A percentile compares a stretch with the other conserved stretches of the same genome.
Conservation (phyloP, 2,113 vertebrate species). For the Agapornis roseicollis region DNA sequence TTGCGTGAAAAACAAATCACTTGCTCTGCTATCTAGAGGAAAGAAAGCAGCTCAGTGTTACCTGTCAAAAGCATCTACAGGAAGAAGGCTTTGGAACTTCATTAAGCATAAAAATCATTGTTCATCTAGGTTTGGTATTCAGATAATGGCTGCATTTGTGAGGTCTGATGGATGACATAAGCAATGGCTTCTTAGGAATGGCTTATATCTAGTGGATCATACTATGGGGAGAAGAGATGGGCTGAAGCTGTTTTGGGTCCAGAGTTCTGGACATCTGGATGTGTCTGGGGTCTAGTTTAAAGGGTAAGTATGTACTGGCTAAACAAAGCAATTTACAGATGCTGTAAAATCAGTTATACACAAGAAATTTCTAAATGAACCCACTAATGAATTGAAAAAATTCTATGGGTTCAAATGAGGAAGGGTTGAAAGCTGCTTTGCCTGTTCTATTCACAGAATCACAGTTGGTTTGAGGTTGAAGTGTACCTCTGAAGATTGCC, state of each 20-base stretch:
- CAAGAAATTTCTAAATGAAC: background rate
- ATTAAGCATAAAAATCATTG: fast-evolving
- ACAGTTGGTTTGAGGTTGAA: background rate
- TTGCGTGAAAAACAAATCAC: background rate
- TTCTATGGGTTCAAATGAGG: background rate
- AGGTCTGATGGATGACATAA: background rate
- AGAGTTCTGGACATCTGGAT: background rate
- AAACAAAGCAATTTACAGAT: background rate
- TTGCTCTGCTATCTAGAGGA: background rate
- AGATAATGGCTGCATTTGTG: background rate
- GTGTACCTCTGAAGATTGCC: background rate
- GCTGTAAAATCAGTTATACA: background rate
- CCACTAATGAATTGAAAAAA: background rate
- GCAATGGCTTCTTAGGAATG: background rate
- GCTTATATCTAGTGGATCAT: background rate
- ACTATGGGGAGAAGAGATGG: background rate
- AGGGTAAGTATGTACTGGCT: background rate
- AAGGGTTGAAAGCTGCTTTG: background rate
- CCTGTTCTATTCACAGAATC: background rate
- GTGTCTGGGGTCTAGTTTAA: background rate
- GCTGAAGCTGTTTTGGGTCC: background rate
- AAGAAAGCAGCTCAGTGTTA: background rate
- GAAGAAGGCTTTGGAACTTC: background rate
- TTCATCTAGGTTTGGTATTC: background rate
- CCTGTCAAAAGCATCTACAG: background rate